Evolutionary conservation across 1,140 invertebrate genomes (phyloP).

Genomic region (Drepana arcuata): DNA sequence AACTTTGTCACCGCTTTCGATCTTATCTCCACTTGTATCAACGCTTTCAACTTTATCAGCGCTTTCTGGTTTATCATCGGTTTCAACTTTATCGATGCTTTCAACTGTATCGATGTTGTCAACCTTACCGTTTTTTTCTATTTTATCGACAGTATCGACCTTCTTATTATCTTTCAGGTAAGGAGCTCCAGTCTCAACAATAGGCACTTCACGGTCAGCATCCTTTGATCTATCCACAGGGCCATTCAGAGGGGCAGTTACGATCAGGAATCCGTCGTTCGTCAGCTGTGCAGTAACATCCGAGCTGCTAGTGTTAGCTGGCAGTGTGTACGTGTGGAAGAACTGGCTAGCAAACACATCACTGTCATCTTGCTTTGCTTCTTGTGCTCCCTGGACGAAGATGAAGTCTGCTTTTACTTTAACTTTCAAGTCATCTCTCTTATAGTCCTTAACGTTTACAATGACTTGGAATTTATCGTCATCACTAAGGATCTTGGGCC

Average conservation of each 20-base stretch:
- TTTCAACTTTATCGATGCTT: no score
- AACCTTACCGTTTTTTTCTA: no score
- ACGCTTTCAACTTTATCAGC: no score
- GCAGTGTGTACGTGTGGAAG: constrained; percentile 56
- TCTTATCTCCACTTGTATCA: no score
- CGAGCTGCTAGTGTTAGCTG: constrained; percentile 34
- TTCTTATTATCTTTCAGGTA: constrained; percentile 32
- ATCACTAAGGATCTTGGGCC: constrained; percentile 41
- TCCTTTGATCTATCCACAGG: constrained; percentile 15
- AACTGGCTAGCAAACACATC: constrained; percentile 57
- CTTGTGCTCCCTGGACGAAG: constrained; percentile 54
- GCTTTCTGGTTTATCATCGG: no score
- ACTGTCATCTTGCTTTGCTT: constrained; percentile 44
- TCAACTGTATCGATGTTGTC: no score
- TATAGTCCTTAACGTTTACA: constrained; percentile 56
- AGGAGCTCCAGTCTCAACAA: constrained; percentile 32
- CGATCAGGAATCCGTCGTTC: constrained; percentile 36
- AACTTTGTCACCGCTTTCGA: no score
- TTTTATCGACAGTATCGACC: no score
- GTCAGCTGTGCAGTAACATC: constrained; percentile 41
- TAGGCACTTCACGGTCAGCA: constrained; percentile 39
- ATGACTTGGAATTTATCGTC: constrained; percentile 52
- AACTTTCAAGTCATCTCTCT: constrained; percentile 50
- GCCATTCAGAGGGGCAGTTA: constrained; percentile 31
- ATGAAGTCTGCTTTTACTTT: constrained; percentile 52